These are phyloP conservation scores for Gadopsis bispinosus DNA, from an alignment of 2,797 vertebrate genomes.

Conservation along the genomic window DNA sequence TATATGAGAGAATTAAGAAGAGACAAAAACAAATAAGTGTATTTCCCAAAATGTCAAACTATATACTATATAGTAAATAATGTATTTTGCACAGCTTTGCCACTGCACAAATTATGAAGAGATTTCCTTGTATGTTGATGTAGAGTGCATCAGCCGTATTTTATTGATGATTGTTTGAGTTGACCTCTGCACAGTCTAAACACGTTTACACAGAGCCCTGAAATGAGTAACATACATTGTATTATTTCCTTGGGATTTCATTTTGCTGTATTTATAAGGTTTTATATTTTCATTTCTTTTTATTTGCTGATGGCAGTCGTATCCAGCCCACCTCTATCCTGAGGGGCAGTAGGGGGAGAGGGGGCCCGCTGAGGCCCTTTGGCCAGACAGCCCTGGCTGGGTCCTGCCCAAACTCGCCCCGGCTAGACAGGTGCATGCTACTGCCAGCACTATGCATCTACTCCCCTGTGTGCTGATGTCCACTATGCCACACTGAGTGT, in stretches of 20 bases:
- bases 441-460: constrained; percentile 70
- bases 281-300: constrained; percentile 44
- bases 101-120: neutral
- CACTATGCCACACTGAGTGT: constrained; percentile 29
- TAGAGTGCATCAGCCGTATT: neutral
- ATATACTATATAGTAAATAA: no score
- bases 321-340: constrained; percentile 87
- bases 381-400: constrained; percentile 84
- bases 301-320: constrained; percentile 71
- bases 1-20: neutral
- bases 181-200: neutral
- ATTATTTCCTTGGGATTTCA: constrained; percentile 23
- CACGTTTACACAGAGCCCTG: neutral
- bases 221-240: neutral
- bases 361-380: constrained; percentile 85
- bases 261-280: constrained; percentile 24
- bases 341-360: constrained; percentile 82
- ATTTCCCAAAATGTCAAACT: neutral
- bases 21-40: neutral
- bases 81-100: neutral
- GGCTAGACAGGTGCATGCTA: constrained; percentile 89
- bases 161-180: neutral
- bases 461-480: constrained; percentile 33
- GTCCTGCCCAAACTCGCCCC: constrained; percentile 87
- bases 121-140: neutral